Percentiles rank a stretch among this genome's conserved stretches.
phyloP scores from a whole-genome alignment of 1,140 invertebrate genomes.

The Lanistes nyassanus region DNA sequence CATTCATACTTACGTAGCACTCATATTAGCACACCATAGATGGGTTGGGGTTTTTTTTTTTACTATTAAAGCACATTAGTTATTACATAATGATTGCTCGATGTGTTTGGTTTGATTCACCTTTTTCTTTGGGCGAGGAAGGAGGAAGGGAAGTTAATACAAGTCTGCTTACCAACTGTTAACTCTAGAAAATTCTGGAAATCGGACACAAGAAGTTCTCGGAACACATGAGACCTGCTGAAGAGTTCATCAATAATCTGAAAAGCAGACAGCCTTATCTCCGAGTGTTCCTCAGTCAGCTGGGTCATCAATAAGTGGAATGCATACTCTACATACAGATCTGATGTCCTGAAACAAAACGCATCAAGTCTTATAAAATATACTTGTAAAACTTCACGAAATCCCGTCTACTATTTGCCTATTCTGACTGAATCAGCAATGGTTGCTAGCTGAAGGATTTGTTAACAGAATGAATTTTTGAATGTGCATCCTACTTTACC shows the following conservation, averaged over 20 bases:
- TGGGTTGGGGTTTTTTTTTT: too few species aligned
- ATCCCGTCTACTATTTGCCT: not conserved
- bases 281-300: constrained; percentile 70
- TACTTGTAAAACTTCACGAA: not conserved
- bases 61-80: too few species aligned
- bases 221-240: constrained; percentile 70
- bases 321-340: constrained; percentile 67
- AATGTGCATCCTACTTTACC: too few species aligned
- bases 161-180: constrained; percentile 51
- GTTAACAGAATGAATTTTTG: too few species aligned
- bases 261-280: constrained; percentile 71
- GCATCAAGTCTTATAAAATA: not conserved
- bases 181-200: constrained; percentile 70
- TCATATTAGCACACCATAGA: too few species aligned
- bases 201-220: constrained; percentile 69
- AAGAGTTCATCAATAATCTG: constrained; percentile 72
- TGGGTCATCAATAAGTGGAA: constrained; percentile 68
- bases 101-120: too few species aligned
- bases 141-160: not conserved
- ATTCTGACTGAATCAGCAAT: not conserved
- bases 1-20: too few species aligned
- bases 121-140: too few species aligned
- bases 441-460: not conserved
- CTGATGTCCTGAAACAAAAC: constrained; percentile 64
- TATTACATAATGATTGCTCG: too few species aligned